Conservation (phyloP, 30 jellyfish, hydroid and myxozoan species). For the Turritopsis rubra region DNA sequence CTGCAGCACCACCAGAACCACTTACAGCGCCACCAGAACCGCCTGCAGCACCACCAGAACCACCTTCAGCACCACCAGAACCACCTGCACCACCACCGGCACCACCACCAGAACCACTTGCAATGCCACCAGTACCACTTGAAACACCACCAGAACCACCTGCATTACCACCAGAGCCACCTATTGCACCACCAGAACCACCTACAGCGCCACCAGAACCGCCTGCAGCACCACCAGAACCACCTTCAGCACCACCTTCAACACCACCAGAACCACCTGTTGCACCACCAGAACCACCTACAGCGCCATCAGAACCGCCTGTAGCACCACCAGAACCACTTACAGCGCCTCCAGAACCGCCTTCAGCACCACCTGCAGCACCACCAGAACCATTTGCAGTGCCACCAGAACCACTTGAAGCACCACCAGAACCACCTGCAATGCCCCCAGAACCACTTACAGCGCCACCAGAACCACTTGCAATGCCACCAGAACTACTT, state of each 20-base stretch:
- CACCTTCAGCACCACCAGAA: conserved; percentile 22
- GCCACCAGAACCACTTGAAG: conserved; percentile 2
- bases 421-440: background rate
- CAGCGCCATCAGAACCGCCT: background rate
- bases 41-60: conserved; percentile 32
- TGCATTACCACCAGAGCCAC: conserved; percentile 46
- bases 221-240: conserved; percentile 72
- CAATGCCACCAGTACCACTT: conserved; percentile 53
- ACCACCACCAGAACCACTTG: conserved; percentile 39
- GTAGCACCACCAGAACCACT: background rate
- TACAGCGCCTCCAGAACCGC: background rate
- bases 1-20: conserved; percentile 36
- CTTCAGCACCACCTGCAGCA: conserved; percentile 7
- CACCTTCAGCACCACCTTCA: conserved; percentile 44
- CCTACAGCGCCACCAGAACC: conserved; percentile 63
- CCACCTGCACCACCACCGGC: conserved; percentile 43
- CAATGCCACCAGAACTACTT: conserved; percentile 42
- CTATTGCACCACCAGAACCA: conserved; percentile 27
- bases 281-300: background rate
- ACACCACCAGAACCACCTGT: conserved; percentile 33
- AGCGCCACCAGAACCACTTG: conserved; percentile 32
- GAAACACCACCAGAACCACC: conserved; percentile 52
- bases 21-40: background rate
- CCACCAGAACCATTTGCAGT: conserved; percentile 30
- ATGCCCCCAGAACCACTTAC: conserved; percentile 24